These are phyloP conservation scores for Coenonympha arcania DNA, from an alignment of 2,888 invertebrate genomes.

Conservation along the genomic window DNA sequence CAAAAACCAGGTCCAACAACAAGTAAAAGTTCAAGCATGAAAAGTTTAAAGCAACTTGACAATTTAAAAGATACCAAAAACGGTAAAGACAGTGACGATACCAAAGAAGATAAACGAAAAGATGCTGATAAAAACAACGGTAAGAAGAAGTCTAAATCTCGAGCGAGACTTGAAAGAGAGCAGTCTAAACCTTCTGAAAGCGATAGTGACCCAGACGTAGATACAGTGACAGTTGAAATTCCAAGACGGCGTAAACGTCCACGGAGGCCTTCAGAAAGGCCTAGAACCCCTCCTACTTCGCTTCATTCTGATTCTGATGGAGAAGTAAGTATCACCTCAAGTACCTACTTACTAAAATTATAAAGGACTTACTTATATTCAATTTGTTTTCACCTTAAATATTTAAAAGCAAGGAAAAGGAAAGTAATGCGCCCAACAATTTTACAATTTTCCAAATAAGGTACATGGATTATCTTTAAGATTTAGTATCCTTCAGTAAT, in stretches of 20 bases:
- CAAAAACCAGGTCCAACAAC: constrained; percentile 38
- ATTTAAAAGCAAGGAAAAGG: too few species aligned
- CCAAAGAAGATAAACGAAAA: constrained; percentile 52
- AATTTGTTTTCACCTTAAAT: too few species aligned
- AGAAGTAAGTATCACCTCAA: constrained; percentile 52
- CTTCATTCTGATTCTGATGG: constrained; percentile 66
- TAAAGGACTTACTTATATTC: too few species aligned
- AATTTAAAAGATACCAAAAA: constrained; percentile 33
- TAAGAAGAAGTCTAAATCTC: constrained; percentile 65
- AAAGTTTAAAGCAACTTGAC: constrained; percentile 37
- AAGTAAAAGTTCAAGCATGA: constrained; percentile 39
- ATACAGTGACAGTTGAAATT: constrained; percentile 69
- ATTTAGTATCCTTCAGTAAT: too few species aligned
- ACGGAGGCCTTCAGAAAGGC: constrained; percentile 60
- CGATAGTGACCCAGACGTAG: constrained; percentile 64
- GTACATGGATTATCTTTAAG: too few species aligned
- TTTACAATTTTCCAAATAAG: too few species aligned
- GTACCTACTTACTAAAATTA: too few species aligned
- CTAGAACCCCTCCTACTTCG: constrained; percentile 61
- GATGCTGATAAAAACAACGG: constrained; percentile 57
- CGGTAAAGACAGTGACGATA: constrained; percentile 43
- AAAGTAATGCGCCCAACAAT: too few species aligned
- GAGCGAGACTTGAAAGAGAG: constrained; percentile 65
- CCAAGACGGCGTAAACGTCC: constrained; percentile 64
- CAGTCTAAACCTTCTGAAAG: constrained; percentile 69